Evolutionary conservation across 2,797 vertebrate species (phyloP).

Genomic region (Manis crassicaudata): DNA sequence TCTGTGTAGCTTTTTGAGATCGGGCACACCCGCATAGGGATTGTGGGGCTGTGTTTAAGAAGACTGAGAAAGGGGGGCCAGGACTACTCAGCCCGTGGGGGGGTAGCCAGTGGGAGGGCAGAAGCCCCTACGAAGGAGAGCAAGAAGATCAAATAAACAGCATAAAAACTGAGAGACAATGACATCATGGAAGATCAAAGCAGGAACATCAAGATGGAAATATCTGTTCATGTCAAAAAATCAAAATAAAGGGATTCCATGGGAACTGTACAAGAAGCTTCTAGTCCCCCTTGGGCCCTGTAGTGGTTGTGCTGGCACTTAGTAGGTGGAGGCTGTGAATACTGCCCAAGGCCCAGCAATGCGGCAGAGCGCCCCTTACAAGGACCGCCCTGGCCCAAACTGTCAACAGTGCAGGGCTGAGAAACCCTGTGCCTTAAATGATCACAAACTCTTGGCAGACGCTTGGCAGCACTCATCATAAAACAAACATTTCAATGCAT

Average conservation of each 20-base stretch:
- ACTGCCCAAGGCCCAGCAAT: not conserved
- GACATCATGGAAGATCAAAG: not conserved
- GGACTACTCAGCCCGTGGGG: too few relatives aligned
- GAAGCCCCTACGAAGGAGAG: not conserved
- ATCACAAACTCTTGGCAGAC: not conserved
- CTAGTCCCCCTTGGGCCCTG: not conserved
- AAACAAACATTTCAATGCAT: not conserved
- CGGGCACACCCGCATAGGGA: not conserved
- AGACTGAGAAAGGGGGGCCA: not conserved
- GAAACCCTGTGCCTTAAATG: not conserved
- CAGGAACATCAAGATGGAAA: not conserved
- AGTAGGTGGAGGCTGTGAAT: not conserved
- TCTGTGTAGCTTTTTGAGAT: not conserved
- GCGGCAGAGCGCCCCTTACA: not conserved
- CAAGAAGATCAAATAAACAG: not conserved
- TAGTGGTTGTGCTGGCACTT: not conserved
- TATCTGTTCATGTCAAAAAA: not conserved
- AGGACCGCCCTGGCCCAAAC: not conserved
- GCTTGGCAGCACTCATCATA: not conserved
- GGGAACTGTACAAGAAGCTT: not conserved
- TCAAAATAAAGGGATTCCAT: not conserved
- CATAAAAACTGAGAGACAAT: not conserved
- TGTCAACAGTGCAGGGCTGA: not conserved
- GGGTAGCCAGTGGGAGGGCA: not conserved
- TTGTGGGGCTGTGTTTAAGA: not conserved